phyloP scores from a whole-genome alignment of 1,140 invertebrate genomes.

The Pseudachorutes palmiensis region DNA sequence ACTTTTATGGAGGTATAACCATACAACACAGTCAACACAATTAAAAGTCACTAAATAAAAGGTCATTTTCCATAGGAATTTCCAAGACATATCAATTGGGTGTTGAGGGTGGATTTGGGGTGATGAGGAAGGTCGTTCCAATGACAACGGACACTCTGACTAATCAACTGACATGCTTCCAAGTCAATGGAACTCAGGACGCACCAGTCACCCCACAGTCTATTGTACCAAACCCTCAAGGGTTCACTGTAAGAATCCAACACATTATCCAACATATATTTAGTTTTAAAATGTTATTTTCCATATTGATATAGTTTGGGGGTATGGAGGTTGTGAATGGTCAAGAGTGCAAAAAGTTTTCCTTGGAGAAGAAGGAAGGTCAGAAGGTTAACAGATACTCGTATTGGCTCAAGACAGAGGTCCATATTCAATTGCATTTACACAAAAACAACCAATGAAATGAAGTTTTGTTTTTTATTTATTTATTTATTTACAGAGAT shows the following conservation, averaged over 20 bases:
- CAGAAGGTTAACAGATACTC: constrained; percentile 81
- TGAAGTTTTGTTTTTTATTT: not conserved
- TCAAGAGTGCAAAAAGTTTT: constrained; percentile 61
- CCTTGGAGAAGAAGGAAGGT: constrained; percentile 54
- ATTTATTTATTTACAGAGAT: constrained; percentile 11
- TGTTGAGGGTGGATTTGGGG: constrained; percentile 56
- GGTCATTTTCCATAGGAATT: constrained; percentile 51
- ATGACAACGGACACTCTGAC: constrained; percentile 63
- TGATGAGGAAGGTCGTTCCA: constrained; percentile 74
- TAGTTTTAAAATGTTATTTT: too few relatives aligned
- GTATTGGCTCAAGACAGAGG: constrained; percentile 68
- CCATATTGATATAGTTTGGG: constrained; percentile 40
- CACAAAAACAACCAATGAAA: too few relatives aligned
- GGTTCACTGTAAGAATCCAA: constrained; percentile 55
- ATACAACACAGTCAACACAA: too few relatives aligned
- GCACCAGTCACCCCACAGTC: constrained; percentile 59
- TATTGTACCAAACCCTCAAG: constrained; percentile 70
- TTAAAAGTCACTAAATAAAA: not conserved
- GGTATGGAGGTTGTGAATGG: constrained; percentile 41
- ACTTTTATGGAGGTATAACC: constrained; percentile 93
- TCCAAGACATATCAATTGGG: constrained; percentile 77
- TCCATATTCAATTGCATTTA: too few relatives aligned
- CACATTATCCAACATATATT: too few relatives aligned
- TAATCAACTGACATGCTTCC: constrained; percentile 71
- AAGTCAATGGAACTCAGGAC: constrained; percentile 67